These are phyloP conservation scores for Notechis scutatus DNA, from an alignment of 2,113 vertebrate genomes.

Conservation along the genomic window DNA sequence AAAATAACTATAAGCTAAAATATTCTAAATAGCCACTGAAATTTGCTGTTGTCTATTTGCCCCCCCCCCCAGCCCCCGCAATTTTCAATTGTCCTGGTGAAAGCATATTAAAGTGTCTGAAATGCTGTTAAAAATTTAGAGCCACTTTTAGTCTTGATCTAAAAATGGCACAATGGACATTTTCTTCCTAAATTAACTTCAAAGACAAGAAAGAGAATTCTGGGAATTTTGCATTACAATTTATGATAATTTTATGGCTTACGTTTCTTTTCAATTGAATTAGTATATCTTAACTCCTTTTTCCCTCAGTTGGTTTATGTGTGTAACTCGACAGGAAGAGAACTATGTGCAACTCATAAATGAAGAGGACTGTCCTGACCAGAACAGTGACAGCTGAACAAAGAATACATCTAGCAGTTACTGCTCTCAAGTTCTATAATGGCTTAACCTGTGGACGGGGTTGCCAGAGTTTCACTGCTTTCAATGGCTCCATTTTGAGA, in stretches of 20 bases:
- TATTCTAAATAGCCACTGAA: neutral
- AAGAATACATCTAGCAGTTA: neutral
- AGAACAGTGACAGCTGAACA: conserved; percentile 48
- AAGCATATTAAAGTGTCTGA: neutral
- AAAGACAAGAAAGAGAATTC: neutral
- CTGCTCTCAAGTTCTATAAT: neutral
- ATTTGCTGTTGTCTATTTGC: neutral
- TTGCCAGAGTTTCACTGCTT: neutral
- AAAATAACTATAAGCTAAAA: neutral
- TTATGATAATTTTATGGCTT: neutral
- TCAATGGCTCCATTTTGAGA: neutral
- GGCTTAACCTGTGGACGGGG: neutral
- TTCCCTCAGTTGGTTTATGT: conserved; percentile 60
- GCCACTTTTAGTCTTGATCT: neutral
- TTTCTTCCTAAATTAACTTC: conserved; percentile 1
- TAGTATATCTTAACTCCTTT: conserved; percentile 3
- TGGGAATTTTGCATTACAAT: neutral
- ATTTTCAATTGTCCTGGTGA: neutral
- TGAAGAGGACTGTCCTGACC: conserved; percentile 64
- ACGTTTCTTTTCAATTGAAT: neutral
- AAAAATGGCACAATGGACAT: neutral
- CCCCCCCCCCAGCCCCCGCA: rapidly evolving
- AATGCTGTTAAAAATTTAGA: neutral
- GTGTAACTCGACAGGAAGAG: conserved; percentile 49
- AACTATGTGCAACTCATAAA: conserved; percentile 58